Conservation (phyloP, 2,888 invertebrate species). For the Lasioglossum pauxillum region DNA sequence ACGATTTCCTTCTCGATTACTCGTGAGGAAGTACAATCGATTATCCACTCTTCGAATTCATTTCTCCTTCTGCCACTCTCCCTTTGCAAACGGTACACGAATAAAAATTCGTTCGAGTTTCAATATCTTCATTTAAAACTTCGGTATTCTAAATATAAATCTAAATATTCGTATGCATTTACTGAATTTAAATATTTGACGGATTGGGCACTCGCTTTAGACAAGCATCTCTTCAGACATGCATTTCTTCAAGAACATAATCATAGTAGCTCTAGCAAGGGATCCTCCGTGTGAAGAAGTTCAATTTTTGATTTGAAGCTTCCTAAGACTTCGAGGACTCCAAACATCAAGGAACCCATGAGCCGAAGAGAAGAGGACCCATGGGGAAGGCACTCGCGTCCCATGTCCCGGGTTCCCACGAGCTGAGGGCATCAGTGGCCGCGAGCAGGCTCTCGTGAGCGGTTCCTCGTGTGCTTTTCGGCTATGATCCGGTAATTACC, state of each 20-base stretch:
- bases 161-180: no score
- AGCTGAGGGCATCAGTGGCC: slow-evolving; percentile 41
- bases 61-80: background rate
- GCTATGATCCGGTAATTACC: slow-evolving; percentile 80
- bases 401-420: slow-evolving; percentile 65
- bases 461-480: slow-evolving; percentile 67
- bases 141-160: no score
- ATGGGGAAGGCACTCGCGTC: background rate
- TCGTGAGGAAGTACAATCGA: slow-evolving; percentile 62
- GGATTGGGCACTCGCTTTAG: no score
- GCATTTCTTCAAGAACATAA: no score
- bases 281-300: background rate
- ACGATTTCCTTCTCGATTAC: slow-evolving; percentile 65
- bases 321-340: background rate
- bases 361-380: background rate
- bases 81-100: background rate
- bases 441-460: slow-evolving; percentile 29
- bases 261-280: background rate
- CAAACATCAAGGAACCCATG: background rate
- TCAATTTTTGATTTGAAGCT: background rate
- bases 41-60: slow-evolving; percentile 12
- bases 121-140: background rate
- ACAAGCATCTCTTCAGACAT: no score
- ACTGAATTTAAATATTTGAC: background rate
- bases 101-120: background rate